Base-by-base conservation (phyloP, 2,888 invertebrate species). In the Eilema griseolum region DNA sequence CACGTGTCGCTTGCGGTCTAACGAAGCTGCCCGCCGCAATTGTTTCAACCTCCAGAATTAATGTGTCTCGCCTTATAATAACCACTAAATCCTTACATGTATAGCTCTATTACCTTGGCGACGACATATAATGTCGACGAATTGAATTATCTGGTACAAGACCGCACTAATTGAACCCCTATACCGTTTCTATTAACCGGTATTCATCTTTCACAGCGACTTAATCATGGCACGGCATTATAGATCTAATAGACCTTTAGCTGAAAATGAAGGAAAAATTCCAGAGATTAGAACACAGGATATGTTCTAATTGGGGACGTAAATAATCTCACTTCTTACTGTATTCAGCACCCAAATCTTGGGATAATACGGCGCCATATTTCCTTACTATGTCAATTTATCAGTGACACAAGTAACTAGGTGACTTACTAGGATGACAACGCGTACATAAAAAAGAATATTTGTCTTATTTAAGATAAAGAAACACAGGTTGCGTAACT, bases 1-100 rank as follows among this genome's bases (percentile, higher is more conserved):
- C 91, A 93, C 88, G 88, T 92, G 90, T 91, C 90, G 89, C 87
- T 85, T 86, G 84, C 88, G 89, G 86, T 88, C 87, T 90, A 89
- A 90, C 89, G 88, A 89, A 91, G 88, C 89, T 89, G 89, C 86
- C 86, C 83, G 84, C 87, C 89, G 83, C 90, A 89, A 92, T 91
- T 90, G 90, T 92, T 86, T 85, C 86, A 85, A 10, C 86, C 86
- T 87, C 80, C 85, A 86, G 88, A 91, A 90, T 90, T 90, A 91
- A 93, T 91, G 87, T 84, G 82, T 86, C 80, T 82, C 80, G 83
- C 85, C 83, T 86, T 85, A 85, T 89, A 87, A 89, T 87, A 84
- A 86, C 85, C 82, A 81, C 80, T 73, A 74, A 77, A 79, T 79
- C 75, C 70, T 74, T 77, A 80, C 82, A 77, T 76, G 72, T 77